Percentiles rank a stretch among this genome's conserved stretches.
phyloP scores from a whole-genome alignment of 2,113 vertebrate species.

The Melanostigma gelatinosum region DNA sequence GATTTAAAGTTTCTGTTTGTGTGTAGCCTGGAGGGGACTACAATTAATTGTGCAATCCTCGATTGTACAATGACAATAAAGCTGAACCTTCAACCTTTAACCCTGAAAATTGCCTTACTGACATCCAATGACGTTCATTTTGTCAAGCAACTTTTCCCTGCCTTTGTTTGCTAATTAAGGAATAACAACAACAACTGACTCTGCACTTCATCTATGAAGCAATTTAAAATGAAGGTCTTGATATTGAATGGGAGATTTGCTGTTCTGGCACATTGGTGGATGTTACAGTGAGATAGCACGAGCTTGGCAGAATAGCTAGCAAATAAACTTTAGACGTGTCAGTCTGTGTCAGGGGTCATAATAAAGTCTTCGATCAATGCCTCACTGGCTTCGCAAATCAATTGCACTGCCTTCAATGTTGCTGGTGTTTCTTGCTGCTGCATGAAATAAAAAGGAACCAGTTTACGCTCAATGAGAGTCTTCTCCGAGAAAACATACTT shows the following conservation, averaged over 20 bases:
- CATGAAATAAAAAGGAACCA: slow-evolving; percentile 46
- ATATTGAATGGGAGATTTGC: slow-evolving; percentile 14
- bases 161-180: neutral
- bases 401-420: slow-evolving; percentile 36
- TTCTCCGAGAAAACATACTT: slow-evolving; percentile 44
- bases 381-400: slow-evolving; percentile 36
- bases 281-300: slow-evolving; percentile 18
- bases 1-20: neutral
- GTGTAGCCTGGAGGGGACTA: neutral
- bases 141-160: neutral
- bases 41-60: neutral
- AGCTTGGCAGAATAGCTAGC: slow-evolving; percentile 20
- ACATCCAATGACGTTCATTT: neutral
- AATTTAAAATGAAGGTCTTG: slow-evolving; percentile 20
- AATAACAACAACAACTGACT: neutral
- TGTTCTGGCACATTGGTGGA: slow-evolving; percentile 20
- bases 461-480: slow-evolving; percentile 29
- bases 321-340: slow-evolving; percentile 54
- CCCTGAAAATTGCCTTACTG: neutral
- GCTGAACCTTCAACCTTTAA: neutral
- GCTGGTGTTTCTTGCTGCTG: slow-evolving; percentile 9
- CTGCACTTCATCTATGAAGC: slow-evolving; percentile 14
- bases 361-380: slow-evolving; percentile 62
- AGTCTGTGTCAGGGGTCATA: slow-evolving; percentile 52
- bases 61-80: neutral